Evolutionary conservation across 2,888 invertebrate species (phyloP), one percentile per base, ranked within the genome.

Genomic region (Agelastica alni): DNA sequence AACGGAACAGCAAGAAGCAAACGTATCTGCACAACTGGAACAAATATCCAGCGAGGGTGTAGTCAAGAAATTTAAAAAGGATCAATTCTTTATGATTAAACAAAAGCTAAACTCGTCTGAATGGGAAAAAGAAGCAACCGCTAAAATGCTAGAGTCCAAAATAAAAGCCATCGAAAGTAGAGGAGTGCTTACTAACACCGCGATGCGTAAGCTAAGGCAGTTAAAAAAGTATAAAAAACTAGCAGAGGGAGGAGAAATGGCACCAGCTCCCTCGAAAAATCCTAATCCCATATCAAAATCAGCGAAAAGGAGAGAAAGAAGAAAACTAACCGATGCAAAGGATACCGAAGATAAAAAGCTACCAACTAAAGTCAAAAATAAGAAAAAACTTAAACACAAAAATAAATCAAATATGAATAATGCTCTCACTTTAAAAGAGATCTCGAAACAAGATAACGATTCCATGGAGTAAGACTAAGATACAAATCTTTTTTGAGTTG

Each of bases 111-210:
- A 10, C 1, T 46, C 55, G 3, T 31, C 32, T 1, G 42, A 55
- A 9, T 10, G 26, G 4, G 41, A 22, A 2, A 51, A 51, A 28
- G 16, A 41, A 42, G 44, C 41, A 17, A 46, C 34, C 2, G 28
- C 34, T 10, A 28, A 49, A 46, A 13, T 18, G 3, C 26, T 56
- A 10, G 47, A 56, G 36, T 31, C 6, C 7, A 51, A 51, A 13
- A 28, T 56, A n/a, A 42, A 56, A 30, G 18, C 12, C 3, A 51
- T 56, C 4, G 42, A 56, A 42, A 32, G 36, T 16, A 51, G 47
- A 13, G 12, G 42, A 4, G 26, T 47, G 13, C 20, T 56, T 1
- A 43, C 56, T 2, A 56, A 51, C 22, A 51, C 51, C 1, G 56
- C 56, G n/a, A 30, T 13, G 3, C 41, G 56, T 7, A 56, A 34